Conservation (phyloP, 30 jellyfish, hydroid and myxozoan species). For the Cassiopea andromeda region DNA sequence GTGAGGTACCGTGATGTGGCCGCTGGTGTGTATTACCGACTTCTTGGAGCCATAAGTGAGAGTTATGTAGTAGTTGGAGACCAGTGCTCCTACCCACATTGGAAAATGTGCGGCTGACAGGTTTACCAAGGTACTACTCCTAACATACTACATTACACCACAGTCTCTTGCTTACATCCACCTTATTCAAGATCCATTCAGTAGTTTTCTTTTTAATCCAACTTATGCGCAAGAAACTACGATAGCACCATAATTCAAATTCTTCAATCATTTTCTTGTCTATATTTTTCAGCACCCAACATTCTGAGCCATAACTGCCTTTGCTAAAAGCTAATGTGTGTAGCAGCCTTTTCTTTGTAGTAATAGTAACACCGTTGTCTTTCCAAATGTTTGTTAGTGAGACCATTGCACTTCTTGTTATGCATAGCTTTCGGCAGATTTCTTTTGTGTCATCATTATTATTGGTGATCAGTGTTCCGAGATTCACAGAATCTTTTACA, state of each 20-base stretch:
- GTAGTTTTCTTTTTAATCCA: constrained; percentile 51
- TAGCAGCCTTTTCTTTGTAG: constrained; percentile 30
- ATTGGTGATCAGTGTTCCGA: not conserved
- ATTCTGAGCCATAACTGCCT: constrained; percentile 46
- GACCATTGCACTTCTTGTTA: not conserved
- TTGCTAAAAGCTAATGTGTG: constrained; percentile 5
- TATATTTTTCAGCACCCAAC: constrained; percentile 28
- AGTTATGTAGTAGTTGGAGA: too few species aligned
- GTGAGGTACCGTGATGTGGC: too few species aligned
- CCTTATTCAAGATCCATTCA: constrained; percentile 18
- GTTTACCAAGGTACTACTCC: too few species aligned
- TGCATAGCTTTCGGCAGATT: constrained; percentile 4
- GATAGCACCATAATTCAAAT: constrained; percentile 33
- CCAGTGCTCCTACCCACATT: too few species aligned
- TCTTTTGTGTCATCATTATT: not conserved
- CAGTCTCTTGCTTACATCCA: not conserved
- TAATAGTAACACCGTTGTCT: not conserved
- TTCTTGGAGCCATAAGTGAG: too few species aligned
- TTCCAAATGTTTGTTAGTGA: not conserved
- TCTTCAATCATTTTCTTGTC: constrained; percentile 24
- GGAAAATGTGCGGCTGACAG: too few species aligned
- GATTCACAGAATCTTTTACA: not conserved
- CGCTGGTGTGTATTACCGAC: too few species aligned
- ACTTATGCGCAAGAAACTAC: constrained; percentile 36
- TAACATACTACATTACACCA: too few species aligned